phyloP scores from a whole-genome alignment of 2,113 vertebrate genomes.

The Motacilla tschutschensis region DNA sequence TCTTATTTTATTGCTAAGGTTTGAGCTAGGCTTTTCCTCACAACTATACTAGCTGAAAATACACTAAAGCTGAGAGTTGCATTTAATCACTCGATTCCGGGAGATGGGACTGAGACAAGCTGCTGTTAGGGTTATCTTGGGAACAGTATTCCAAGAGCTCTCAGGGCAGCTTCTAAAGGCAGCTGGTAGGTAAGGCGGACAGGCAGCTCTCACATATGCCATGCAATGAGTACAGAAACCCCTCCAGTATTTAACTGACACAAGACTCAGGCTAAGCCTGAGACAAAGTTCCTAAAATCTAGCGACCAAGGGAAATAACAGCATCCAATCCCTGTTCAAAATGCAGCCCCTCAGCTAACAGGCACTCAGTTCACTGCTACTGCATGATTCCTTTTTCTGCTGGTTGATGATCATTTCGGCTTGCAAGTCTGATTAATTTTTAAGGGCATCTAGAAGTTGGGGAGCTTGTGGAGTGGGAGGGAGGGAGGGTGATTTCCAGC shows the following conservation, averaged over 20 bases:
- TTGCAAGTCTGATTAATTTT: neutral
- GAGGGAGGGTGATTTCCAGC: neutral
- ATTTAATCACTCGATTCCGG: neutral
- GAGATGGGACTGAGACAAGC: neutral
- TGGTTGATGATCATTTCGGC: neutral
- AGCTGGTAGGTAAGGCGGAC: neutral
- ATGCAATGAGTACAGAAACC: neutral
- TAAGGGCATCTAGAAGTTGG: neutral
- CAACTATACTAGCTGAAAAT: neutral
- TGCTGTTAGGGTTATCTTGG: neutral
- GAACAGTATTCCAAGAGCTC: neutral
- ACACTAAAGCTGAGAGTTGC: neutral
- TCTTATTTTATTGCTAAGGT: neutral
- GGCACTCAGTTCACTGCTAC: neutral
- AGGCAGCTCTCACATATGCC: neutral
- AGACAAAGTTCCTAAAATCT: constrained; percentile 7
- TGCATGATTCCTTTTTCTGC: neutral
- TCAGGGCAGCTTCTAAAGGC: neutral
- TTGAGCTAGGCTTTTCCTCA: neutral
- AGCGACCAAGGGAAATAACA: neutral
- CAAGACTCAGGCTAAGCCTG: neutral
- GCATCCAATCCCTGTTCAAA: neutral
- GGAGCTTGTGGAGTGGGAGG: rapidly evolving
- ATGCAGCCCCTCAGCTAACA: neutral
- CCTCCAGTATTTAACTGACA: neutral